Evolutionary conservation across 2,797 vertebrate genomes (phyloP).

Genomic region (Chromis chromis): DNA sequence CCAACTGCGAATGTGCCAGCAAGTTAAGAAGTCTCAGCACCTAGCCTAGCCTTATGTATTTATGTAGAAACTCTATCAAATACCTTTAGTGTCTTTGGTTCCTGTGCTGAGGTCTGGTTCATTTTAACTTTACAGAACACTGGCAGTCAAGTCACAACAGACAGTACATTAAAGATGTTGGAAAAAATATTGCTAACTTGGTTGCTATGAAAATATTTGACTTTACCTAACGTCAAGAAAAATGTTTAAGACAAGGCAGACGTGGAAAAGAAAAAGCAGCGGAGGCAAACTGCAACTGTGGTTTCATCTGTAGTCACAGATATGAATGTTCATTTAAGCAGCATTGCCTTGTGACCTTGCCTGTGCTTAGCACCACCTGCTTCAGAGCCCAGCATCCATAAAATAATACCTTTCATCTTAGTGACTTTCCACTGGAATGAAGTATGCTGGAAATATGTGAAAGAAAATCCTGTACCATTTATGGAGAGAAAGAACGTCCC

Average conservation of each 20-base stretch:
- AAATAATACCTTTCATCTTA: neutral
- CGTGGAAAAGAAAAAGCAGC: neutral
- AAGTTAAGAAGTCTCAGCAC: too few relatives aligned
- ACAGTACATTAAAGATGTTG: neutral
- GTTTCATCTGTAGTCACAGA: neutral
- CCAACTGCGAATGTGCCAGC: too few relatives aligned
- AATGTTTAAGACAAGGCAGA: too few relatives aligned
- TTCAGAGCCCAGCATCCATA: neutral
- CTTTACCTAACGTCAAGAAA: neutral
- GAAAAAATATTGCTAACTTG: neutral
- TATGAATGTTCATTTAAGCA: neutral
- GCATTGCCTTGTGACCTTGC: neutral
- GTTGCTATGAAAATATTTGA: neutral
- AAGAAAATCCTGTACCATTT: slow-evolving; percentile 13
- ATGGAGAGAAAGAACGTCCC: slow-evolving; percentile 6
- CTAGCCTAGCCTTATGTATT: too few relatives aligned
- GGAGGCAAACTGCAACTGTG: too few relatives aligned
- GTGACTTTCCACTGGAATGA: slow-evolving; percentile 11
- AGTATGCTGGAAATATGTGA: slow-evolving; percentile 12
- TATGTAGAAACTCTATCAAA: too few relatives aligned
- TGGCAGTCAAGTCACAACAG: neutral
- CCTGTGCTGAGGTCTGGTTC: too few relatives aligned
- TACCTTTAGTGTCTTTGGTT: too few relatives aligned
- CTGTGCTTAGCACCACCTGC: neutral
- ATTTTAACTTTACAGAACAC: too few relatives aligned